These are phyloP conservation scores for Selene dorsalis DNA, from an alignment of 2,797 vertebrate species.

Conservation along the genomic window DNA sequence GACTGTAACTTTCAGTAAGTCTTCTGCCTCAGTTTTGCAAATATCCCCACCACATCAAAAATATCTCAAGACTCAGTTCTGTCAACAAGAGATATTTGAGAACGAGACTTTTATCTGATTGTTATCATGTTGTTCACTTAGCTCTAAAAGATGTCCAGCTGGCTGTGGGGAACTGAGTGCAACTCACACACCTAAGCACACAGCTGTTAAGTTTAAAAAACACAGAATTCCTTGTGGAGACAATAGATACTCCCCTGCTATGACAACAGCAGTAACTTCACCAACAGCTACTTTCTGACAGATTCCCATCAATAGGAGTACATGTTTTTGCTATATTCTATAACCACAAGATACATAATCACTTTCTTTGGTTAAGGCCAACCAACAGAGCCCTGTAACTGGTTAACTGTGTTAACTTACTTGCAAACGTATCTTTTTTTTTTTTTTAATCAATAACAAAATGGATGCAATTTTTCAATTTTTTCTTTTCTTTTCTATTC, in stretches of 20 bases:
- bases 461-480: neutral
- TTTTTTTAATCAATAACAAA: neutral
- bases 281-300: slow-evolving; percentile 19
- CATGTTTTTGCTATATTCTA: neutral
- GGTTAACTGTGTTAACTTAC: neutral
- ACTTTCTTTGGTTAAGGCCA: neutral
- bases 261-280: slow-evolving; percentile 19
- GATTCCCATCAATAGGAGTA: neutral
- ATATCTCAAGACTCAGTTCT: neutral
- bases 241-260: slow-evolving; percentile 5
- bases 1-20: neutral
- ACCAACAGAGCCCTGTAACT: neutral
- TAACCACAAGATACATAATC: slow-evolving; percentile 3
- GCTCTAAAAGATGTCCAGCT: slow-evolving; percentile 9
- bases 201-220: neutral
- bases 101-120: slow-evolving; percentile 4
- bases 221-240: slow-evolving; percentile 1
- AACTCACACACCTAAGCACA: neutral
- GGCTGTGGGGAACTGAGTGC: slow-evolving; percentile 13
- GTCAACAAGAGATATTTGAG: slow-evolving; percentile 11
- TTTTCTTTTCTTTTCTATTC: no score
- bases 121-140: slow-evolving; percentile 21
- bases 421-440: neutral
- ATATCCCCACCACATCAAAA: neutral
- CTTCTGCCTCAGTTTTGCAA: neutral